Evolutionary conservation across 2,888 invertebrate species (phyloP).

Genomic region (Phaedon cochleariae): DNA sequence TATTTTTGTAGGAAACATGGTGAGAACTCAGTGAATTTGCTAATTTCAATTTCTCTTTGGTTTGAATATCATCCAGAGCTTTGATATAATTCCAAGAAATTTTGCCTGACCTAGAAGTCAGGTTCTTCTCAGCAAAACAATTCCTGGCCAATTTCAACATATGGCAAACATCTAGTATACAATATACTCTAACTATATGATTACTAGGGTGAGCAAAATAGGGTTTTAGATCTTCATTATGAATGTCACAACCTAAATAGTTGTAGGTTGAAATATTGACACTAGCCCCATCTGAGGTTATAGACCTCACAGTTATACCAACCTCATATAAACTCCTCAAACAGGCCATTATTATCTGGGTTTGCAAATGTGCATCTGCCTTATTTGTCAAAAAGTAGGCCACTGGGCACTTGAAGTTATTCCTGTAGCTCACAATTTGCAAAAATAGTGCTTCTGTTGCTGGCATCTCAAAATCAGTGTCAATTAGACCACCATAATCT

Average conservation of each 20-base stretch:
- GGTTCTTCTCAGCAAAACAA: slow-evolving; percentile 33
- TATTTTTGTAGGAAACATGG: slow-evolving; percentile 33
- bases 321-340: slow-evolving; percentile 33
- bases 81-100: slow-evolving; percentile 9
- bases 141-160: slow-evolving; percentile 37
- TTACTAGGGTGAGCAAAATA: slow-evolving; percentile 33
- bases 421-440: slow-evolving; percentile 11
- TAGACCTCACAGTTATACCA: slow-evolving; percentile 33
- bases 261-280: slow-evolving; percentile 36
- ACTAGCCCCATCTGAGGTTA: slow-evolving; percentile 38
- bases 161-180: slow-evolving; percentile 36
- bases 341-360: slow-evolving; percentile 27
- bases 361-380: slow-evolving; percentile 30
- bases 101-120: slow-evolving; percentile 7
- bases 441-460: slow-evolving; percentile 27
- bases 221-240: slow-evolving; percentile 17
- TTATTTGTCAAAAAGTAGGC: slow-evolving; percentile 42
- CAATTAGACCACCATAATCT: slow-evolving; percentile 32
- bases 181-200: slow-evolving; percentile 21
- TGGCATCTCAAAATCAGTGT: no score
- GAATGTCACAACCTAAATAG: slow-evolving; percentile 29
- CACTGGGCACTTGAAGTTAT: slow-evolving; percentile 38
- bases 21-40: slow-evolving; percentile 29
- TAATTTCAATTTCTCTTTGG: not conserved
- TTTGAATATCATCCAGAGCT: slow-evolving; percentile 10